Percentiles rank a stretch among this genome's conserved stretches.
phyloP scores from a whole-genome alignment of 1,140 invertebrate genomes.

The Zaprionus lachaisei region DNA sequence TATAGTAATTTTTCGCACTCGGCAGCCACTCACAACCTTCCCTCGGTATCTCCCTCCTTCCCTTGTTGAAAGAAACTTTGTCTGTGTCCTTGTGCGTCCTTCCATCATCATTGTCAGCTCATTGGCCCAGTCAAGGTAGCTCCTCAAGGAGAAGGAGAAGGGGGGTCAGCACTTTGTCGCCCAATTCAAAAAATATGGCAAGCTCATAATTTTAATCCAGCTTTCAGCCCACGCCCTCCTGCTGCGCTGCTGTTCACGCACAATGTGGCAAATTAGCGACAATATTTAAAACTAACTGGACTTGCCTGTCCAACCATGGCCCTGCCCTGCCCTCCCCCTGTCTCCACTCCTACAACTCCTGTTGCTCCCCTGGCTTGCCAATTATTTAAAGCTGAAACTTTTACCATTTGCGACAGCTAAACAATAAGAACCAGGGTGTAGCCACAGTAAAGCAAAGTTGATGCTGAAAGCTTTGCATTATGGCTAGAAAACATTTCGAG shows the following conservation, averaged over 20 bases:
- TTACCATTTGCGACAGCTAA: slow-evolving; percentile 66
- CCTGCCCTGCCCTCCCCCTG: background rate
- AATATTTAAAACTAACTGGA: slow-evolving; percentile 80
- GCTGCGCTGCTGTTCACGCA: slow-evolving; percentile 56
- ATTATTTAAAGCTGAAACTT: slow-evolving; percentile 79
- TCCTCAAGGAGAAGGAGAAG: background rate
- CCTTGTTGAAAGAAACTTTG: slow-evolving; percentile 39
- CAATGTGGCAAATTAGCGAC: slow-evolving; percentile 81
- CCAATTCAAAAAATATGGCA: slow-evolving; percentile 78
- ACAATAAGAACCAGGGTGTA: slow-evolving; percentile 34
- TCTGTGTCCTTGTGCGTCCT: slow-evolving; percentile 10
- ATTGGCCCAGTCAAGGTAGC: background rate
- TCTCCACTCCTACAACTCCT: too few relatives aligned
- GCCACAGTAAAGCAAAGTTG: slow-evolving; percentile 60
- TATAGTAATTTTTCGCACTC: slow-evolving; percentile 48
- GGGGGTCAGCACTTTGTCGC: slow-evolving; percentile 38
- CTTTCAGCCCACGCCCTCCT: slow-evolving; percentile 44
- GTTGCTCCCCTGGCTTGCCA: slow-evolving; percentile 47
- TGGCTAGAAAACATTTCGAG: slow-evolving; percentile 72
- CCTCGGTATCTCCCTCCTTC: slow-evolving; percentile 3
- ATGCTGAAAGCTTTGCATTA: slow-evolving; percentile 66
- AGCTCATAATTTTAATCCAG: slow-evolving; percentile 81
- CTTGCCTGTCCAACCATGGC: slow-evolving; percentile 26
- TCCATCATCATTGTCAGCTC: slow-evolving; percentile 46
- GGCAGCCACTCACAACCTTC: background rate